Conservation (phyloP, 2,797 vertebrate genomes). For the Chloroceryle amazona region DNA sequence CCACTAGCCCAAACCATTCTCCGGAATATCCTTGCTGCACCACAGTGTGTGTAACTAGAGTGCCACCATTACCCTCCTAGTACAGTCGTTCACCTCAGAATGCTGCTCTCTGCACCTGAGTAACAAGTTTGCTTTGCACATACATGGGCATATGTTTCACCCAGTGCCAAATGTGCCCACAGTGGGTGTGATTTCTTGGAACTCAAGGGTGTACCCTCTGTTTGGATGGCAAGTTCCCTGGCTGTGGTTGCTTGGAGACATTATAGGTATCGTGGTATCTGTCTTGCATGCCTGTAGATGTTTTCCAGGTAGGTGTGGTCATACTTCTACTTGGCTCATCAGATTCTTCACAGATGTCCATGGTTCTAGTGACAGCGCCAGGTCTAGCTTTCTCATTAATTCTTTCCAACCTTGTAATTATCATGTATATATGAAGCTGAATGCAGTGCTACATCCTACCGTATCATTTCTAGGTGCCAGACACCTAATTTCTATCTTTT, state of each 20-base stretch:
- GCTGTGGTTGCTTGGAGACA: constrained; percentile 58
- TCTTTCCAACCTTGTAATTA: constrained; percentile 60
- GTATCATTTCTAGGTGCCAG: constrained; percentile 65
- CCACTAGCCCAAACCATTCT: neutral
- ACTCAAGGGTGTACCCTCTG: constrained; percentile 52
- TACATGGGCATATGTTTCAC: neutral
- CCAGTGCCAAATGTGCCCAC: constrained; percentile 23
- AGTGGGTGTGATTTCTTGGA: constrained; percentile 62
- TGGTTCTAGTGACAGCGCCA: constrained; percentile 39
- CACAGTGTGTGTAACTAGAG: neutral
- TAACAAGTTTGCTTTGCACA: neutral
- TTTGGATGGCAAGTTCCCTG: constrained; percentile 51
- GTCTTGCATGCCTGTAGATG: constrained; percentile 58
- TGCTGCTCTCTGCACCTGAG: neutral
- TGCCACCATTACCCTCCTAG: neutral
- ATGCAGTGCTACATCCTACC: constrained; percentile 4
- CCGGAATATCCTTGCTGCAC: neutral
- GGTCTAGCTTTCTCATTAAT: constrained; percentile 58
- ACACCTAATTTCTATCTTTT: constrained; percentile 25
- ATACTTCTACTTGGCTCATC: constrained; percentile 55
- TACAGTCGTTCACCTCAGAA: neutral
- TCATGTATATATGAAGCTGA: neutral
- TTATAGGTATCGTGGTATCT: constrained; percentile 49
- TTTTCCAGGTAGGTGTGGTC: constrained; percentile 60
- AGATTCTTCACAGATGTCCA: constrained; percentile 58